phyloP scores from a whole-genome alignment of 2,888 invertebrate genomes.

The Gandaritis pyraliata region DNA sequence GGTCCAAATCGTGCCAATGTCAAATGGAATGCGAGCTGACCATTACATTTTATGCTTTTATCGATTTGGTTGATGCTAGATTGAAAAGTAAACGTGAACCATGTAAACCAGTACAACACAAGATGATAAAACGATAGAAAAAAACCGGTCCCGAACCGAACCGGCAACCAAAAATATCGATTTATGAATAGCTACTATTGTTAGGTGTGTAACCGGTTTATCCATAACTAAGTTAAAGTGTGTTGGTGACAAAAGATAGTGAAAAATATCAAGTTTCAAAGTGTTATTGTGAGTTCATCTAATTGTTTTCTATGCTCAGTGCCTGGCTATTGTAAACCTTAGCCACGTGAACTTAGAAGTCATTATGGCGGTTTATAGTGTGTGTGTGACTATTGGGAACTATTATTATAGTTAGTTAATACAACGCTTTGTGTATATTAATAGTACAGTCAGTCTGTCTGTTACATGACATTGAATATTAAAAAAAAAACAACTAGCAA shows the following conservation, averaged over 20 bases:
- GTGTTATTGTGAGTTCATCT: neutral
- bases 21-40: too few species aligned
- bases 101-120: too few species aligned
- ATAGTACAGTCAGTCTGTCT: conserved; percentile 17
- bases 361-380: conserved; percentile 26
- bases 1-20: too few species aligned
- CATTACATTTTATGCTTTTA: too few species aligned
- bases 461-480: conserved; percentile 4
- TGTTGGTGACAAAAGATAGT: neutral
- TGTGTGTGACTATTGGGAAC: neutral
- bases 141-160: too few species aligned
- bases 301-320: conserved; percentile 9
- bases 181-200: neutral
- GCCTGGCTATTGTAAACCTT: conserved; percentile 15
- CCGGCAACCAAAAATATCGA: too few species aligned
- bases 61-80: too few species aligned
- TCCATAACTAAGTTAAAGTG: neutral
- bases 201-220: neutral
- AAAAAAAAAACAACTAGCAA: too few species aligned
- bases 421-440: conserved; percentile 13
- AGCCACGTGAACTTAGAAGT: conserved; percentile 22
- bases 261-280: neutral
- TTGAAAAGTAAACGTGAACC: too few species aligned
- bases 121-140: too few species aligned
- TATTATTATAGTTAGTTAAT: conserved; percentile 21